Conservation (phyloP, 1,140 invertebrate species). For the Tetramorium parvispinum region DNA sequence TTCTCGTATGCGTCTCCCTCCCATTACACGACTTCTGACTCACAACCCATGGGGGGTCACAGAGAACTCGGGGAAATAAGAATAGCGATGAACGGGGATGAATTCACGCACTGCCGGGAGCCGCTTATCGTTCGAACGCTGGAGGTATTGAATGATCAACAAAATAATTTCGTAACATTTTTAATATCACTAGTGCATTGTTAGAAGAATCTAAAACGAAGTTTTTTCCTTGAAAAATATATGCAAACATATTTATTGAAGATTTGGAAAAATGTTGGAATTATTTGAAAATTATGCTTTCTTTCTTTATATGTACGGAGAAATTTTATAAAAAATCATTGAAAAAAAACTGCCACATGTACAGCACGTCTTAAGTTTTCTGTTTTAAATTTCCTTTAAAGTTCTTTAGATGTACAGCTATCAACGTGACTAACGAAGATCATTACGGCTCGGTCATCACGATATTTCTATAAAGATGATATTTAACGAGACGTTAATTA, state of each 20-base stretch:
- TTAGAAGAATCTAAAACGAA: neutral
- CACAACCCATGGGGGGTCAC: slow-evolving; percentile 46
- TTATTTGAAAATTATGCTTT: neutral
- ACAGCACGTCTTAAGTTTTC: neutral
- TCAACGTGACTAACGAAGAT: neutral
- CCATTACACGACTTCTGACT: slow-evolving; percentile 69
- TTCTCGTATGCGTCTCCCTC: slow-evolving; percentile 15
- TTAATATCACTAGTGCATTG: neutral
- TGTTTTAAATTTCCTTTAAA: neutral
- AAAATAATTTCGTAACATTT: slow-evolving; percentile 7
- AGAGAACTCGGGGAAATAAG: slow-evolving; percentile 56
- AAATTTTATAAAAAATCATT: neutral
- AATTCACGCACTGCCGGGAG: slow-evolving; percentile 28
- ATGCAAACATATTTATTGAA: neutral
- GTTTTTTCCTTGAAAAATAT: neutral
- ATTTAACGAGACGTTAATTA: slow-evolving; percentile 48
- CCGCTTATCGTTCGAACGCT: slow-evolving; percentile 23
- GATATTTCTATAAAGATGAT: slow-evolving; percentile 9
- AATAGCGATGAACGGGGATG: slow-evolving; percentile 58
- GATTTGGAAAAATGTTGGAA: neutral
- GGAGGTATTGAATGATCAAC: neutral
- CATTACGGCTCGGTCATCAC: neutral
- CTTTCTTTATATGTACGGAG: too few relatives aligned
- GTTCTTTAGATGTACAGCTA: neutral
- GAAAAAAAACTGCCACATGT: neutral